These are phyloP conservation scores for Mugil cephalus DNA, from an alignment of 2,113 vertebrate species.

Conservation along the genomic window DNA sequence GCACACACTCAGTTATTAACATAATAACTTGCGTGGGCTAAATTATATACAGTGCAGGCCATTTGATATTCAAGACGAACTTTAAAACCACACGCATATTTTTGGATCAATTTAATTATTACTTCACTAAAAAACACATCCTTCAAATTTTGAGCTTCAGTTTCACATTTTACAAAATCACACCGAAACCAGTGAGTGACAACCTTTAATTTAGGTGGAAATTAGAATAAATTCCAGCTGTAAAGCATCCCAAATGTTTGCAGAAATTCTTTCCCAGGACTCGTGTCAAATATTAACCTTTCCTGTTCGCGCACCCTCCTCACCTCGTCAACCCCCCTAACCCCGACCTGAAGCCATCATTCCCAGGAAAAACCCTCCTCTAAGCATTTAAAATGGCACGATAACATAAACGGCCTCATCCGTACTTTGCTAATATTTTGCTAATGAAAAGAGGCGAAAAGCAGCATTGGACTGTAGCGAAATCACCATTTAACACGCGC, in stretches of 20 bases:
- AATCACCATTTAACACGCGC: constrained; percentile 7
- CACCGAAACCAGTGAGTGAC: constrained; percentile 24
- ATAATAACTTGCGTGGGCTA: constrained; percentile 26
- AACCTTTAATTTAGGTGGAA: constrained; percentile 50
- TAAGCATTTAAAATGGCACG: neutral
- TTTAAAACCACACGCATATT: constrained; percentile 30
- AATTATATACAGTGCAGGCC: constrained; percentile 18
- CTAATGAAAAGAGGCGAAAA: constrained; percentile 1
- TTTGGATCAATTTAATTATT: constrained; percentile 31
- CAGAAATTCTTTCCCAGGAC: constrained; percentile 76
- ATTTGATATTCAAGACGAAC: constrained; percentile 8
- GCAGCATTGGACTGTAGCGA: neutral
- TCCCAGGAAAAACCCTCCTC: constrained; percentile 20
- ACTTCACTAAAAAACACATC: constrained; percentile 36
- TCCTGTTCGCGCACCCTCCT: neutral
- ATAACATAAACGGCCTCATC: neutral
- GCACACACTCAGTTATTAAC: constrained; percentile 2
- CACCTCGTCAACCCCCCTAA: neutral
- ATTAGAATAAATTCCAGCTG: constrained; percentile 63
- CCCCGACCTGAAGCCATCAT: constrained; percentile 20
- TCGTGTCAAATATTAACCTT: constrained; percentile 79
- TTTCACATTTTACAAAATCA: constrained; percentile 42
- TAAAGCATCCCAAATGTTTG: constrained; percentile 75
- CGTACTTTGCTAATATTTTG: too few relatives aligned
- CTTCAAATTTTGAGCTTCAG: constrained; percentile 28